Conservation (phyloP, 1,140 invertebrate genomes). For the Rhagoletis pomonella region DNA sequence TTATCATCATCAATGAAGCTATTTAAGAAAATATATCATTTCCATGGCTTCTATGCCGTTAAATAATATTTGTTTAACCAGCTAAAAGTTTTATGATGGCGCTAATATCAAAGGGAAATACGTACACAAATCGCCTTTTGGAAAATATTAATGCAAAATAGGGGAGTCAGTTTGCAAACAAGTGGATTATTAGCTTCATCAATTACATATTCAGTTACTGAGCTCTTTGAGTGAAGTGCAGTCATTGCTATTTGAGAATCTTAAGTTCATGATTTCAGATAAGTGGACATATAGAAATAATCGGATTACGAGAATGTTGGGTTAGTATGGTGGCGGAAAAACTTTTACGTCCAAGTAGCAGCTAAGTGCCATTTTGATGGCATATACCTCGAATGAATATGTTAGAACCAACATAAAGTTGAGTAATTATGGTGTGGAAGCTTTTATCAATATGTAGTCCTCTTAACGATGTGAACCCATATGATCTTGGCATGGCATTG, state of each 20-base stretch:
- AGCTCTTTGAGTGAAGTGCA: background rate
- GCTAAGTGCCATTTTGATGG: too few relatives aligned
- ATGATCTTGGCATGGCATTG: too few relatives aligned
- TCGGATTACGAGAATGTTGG: too few relatives aligned
- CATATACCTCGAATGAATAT: too few relatives aligned
- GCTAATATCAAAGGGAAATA: background rate
- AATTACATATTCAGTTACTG: background rate
- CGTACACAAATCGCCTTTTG: background rate
- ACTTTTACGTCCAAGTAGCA: too few relatives aligned
- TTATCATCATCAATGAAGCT: slow-evolving; percentile 25
- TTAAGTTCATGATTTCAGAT: background rate
- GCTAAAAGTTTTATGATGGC: slow-evolving; percentile 39
- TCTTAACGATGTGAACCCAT: too few relatives aligned
- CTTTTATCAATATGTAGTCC: too few relatives aligned
- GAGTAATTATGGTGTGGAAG: too few relatives aligned
- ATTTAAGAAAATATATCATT: slow-evolving; percentile 49
- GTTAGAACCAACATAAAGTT: too few relatives aligned
- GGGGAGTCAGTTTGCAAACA: background rate
- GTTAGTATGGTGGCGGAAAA: too few relatives aligned
- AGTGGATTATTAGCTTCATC: slow-evolving; percentile 5
- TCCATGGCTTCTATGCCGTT: background rate
- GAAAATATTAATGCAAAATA: background rate
- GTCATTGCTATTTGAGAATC: background rate
- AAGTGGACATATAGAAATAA: too few relatives aligned
- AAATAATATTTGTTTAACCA: slow-evolving; percentile 49